Base-by-base conservation (phyloP, 2,113 vertebrate genomes). In the Callaeas wilsoni region DNA sequence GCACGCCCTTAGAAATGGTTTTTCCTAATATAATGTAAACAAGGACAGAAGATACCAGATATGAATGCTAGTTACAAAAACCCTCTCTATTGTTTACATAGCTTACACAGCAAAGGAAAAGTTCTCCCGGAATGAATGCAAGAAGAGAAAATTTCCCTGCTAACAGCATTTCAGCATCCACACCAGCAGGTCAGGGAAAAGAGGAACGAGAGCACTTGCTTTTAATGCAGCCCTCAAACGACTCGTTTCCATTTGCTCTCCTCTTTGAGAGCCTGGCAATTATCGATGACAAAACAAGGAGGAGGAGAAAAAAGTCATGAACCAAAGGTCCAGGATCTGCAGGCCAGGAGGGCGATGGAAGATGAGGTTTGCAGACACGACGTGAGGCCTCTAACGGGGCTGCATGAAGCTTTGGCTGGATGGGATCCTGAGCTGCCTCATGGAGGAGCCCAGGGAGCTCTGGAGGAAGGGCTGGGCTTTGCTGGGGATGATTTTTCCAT, bases 151-250 rank as follows among this genome's bases (percentile, higher is more conserved):
- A n/a, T n/a, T n/a, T n/a, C n/a, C n/a, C n/a, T n/a, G n/a, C n/a
- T n/a, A n/a, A n/a, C n/a, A n/a, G n/a, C n/a, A n/a, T n/a, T n/a
- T n/a, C n/a, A n/a, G n/a, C n/a, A n/a, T n/a, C n/a, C n/a, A n/a
- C n/a, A n/a, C n/a, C 89, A 94, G 84, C 73, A 89, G 91, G 73
- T 93, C 95, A 84, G 64, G 76, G 53, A 67, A 39, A 60, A 86
- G 77, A 94, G 39, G 41, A 69, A 87, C 52, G 87, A 82, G 89
- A 78, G 67, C 67, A 47, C 53, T 92, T 39, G 77, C 53, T 78
- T 69, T 89, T 76, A 77, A 91, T 56, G 79, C 71, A 56, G 13
- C 57, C 86, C 67, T 79, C 79, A 52, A 80, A 80, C 26, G 84
- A 39, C 63, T 84, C n/a, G 26, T 57, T 95, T 91, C 90, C 87